Evolutionary conservation across 1,140 invertebrate species (phyloP).

Genomic region (Brevipalpus yothersi): DNA sequence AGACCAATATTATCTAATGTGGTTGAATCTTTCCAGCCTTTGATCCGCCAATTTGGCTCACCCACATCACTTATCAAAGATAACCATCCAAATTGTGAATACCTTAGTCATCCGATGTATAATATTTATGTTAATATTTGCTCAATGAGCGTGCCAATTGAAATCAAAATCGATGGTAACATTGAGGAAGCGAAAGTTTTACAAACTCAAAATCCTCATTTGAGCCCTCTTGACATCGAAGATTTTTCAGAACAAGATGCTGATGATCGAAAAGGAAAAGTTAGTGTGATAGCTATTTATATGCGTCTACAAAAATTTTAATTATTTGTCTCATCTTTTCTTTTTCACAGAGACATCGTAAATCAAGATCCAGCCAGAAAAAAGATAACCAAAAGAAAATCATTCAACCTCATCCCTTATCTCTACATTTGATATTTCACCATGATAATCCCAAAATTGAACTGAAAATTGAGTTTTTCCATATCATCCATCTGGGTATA

Average conservation of each 20-base stretch:
- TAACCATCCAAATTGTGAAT: constrained; percentile 41
- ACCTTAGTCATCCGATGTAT: constrained; percentile 58
- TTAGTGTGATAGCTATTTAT: neutral
- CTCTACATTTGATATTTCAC: neutral
- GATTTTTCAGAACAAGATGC: neutral
- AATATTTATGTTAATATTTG: constrained; percentile 39
- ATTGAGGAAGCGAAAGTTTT: neutral
- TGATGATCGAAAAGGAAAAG: neutral
- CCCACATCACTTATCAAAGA: constrained; percentile 46
- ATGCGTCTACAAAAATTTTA: neutral
- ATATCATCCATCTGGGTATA: neutral
- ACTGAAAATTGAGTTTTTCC: neutral
- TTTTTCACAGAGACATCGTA: neutral
- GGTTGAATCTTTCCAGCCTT: constrained; percentile 43
- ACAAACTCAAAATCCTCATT: neutral
- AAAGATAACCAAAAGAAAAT: neutral
- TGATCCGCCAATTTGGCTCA: constrained; percentile 63
- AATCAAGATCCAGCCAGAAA: neutral
- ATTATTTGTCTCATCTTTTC: neutral
- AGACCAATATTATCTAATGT: neutral
- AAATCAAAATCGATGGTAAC: neutral
- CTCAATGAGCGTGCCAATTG: neutral
- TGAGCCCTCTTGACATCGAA: neutral
- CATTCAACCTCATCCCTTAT: neutral
- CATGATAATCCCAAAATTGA: neutral